Percentiles rank a stretch among this genome's conserved stretches.
These are phyloP conservation scores for Raphicerus campestris DNA, from an alignment of 2,113 vertebrate genomes.

Conservation along the genomic window DNA sequence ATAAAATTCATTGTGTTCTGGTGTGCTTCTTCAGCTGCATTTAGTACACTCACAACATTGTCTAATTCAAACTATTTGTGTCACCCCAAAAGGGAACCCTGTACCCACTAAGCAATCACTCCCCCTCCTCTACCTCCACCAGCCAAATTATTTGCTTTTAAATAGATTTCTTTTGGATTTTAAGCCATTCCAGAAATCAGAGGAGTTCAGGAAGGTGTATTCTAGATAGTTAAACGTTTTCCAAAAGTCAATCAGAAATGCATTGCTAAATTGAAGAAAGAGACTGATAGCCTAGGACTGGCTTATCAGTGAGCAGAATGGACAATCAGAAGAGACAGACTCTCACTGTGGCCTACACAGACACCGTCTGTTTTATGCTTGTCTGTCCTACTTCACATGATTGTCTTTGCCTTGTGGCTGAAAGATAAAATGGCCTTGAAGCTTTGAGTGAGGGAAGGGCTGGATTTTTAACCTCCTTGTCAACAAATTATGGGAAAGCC, in stretches of 20 bases:
- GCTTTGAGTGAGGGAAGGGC: not conserved
- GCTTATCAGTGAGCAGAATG: not conserved
- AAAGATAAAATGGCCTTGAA: not conserved
- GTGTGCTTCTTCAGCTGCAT: not conserved
- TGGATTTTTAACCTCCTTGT: not conserved
- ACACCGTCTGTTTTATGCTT: not conserved
- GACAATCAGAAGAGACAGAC: not conserved
- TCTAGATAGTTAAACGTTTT: not conserved
- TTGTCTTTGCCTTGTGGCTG: not conserved
- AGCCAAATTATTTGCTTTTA: conserved; percentile 13
- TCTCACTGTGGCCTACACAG: not conserved
- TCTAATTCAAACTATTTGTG: not conserved
- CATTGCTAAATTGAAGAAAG: not conserved
- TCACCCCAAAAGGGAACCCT: not conserved
- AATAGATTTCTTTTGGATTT: not conserved
- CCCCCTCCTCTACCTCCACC: not conserved
- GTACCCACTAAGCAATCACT: not conserved
- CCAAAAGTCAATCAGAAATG: not conserved
- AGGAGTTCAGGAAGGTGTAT: not conserved
- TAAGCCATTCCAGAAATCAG: not conserved
- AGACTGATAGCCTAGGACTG: not conserved
- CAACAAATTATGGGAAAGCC: conserved; percentile 42
- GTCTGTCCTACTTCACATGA: not conserved
- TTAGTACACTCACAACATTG: not conserved
- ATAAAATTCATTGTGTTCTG: not conserved